Base-by-base conservation (phyloP, 2,888 invertebrate genomes). In the Melanophora roralis region DNA sequence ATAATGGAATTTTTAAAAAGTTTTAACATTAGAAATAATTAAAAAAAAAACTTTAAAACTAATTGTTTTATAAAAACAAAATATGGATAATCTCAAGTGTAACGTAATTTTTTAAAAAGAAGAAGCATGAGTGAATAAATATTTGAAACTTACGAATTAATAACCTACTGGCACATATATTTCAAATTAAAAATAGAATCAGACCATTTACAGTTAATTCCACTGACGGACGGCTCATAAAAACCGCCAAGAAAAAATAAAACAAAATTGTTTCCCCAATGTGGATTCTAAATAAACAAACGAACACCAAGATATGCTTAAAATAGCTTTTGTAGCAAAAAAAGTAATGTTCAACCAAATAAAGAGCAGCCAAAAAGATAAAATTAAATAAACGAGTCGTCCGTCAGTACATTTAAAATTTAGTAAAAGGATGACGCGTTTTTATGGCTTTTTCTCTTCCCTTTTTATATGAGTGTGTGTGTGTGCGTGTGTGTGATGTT, bases 121-220 rank as follows among this genome's bases (percentile, higher is more conserved):
- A n/a, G n/a, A 27, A 27, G 27, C 6, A 6, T 27, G 27, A 27
- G 27, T 27, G 27, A 27, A 27, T 27, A 27, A 27, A 27, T 27
- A 27, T 27, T 27, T 27, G 6, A 27, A 27, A 27, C 3, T 27
- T 5, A 27, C 27, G 4, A 19, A n/a, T n/a, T 19, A 65, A n/a
- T 57, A 38, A 71, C 76, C 69, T 51, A 71, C 43, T 71, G 64
- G 59, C 76, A 71, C 71, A 77, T 34, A 34, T 71, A 8, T 16
- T 38, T 7, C 1, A 38, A 34, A 11, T 27, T 7, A 0, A 21
- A 59, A 51, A 67, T 47, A 60, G 21, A 55, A 62, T 49, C 55
- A 23, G n/a, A 45, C 11, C 45, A 53, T 62, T 14, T 60, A 34
- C n/a, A 67, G 51, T 43, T 68, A 55, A 67, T 40, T 45, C 6